phyloP scores from a whole-genome alignment of 2,113 vertebrate genomes.

The Dolichotis patagonum region DNA sequence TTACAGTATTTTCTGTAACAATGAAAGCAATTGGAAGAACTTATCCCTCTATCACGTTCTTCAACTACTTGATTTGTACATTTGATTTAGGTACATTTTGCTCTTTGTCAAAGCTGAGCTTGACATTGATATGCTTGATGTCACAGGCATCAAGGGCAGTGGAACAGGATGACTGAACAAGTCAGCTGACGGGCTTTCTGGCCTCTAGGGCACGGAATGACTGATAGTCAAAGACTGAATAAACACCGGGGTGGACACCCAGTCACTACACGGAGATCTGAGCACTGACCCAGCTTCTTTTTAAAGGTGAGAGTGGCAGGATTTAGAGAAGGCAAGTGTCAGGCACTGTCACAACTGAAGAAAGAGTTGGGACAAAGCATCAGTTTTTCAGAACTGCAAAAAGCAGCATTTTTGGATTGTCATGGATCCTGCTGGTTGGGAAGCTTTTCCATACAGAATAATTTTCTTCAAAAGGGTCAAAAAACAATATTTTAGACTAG shows the following conservation, averaged over 20 bases:
- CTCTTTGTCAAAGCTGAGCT: neutral
- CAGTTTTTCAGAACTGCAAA: neutral
- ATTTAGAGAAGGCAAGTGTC: neutral
- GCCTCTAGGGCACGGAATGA: neutral
- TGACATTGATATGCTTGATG: neutral
- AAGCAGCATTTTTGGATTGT: neutral
- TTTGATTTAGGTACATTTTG: neutral
- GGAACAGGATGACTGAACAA: neutral
- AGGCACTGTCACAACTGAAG: neutral
- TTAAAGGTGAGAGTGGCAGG: neutral
- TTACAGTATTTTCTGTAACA: neutral
- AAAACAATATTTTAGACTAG: neutral
- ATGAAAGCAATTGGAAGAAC: neutral
- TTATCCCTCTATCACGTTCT: neutral
- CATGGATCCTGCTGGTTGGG: neutral
- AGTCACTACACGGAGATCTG: neutral
- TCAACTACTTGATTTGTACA: neutral
- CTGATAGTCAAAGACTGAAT: neutral
- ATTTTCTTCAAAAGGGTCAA: constrained; percentile 15
- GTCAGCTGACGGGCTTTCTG: neutral
- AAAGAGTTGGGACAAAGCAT: neutral
- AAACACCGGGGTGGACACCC: neutral
- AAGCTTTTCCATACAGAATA: neutral
- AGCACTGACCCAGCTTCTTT: neutral
- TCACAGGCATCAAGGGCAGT: neutral